Evolutionary conservation across 2,888 invertebrate genomes (phyloP).

Genomic region (Athalia cordata): DNA sequence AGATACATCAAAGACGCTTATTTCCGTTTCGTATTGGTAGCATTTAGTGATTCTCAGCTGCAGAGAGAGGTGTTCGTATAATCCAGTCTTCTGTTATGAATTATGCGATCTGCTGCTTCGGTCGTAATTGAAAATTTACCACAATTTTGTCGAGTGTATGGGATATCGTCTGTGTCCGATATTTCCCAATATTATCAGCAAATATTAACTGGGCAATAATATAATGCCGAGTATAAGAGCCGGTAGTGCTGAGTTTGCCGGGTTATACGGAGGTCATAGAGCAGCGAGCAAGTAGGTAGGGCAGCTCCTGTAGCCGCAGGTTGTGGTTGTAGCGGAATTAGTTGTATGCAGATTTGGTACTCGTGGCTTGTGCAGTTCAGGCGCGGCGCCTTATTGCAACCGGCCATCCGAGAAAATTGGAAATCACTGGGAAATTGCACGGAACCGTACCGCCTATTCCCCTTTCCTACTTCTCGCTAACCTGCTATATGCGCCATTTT

Average conservation of each 20-base stretch:
- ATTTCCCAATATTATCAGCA: conserved; percentile 20
- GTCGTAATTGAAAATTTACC: conserved; percentile 27
- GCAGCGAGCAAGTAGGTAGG: neutral
- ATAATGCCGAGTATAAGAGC: neutral
- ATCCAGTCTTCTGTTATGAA: neutral
- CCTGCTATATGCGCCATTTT: conserved; percentile 11
- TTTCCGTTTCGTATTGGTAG: no score
- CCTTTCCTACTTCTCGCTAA: conserved; percentile 44
- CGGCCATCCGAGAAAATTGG: conserved; percentile 62
- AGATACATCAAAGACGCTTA: no score
- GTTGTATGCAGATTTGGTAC: conserved; percentile 43
- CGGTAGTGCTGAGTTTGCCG: neutral
- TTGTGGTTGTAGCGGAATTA: conserved; percentile 42
- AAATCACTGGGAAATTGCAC: conserved; percentile 60
- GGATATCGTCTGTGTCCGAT: neutral
- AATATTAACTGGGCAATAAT: conserved; percentile 21
- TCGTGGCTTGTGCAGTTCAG: conserved; percentile 36
- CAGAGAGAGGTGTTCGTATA: neutral
- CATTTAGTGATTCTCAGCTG: neutral
- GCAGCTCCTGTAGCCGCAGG: neutral
- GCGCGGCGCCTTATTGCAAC: conserved; percentile 48
- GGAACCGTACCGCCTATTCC: conserved; percentile 47
- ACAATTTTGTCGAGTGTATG: neutral
- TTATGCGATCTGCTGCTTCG: neutral
- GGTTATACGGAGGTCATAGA: neutral